Evolutionary conservation across 2,888 invertebrate genomes (phyloP).

Genomic region (Phortica magna): DNA sequence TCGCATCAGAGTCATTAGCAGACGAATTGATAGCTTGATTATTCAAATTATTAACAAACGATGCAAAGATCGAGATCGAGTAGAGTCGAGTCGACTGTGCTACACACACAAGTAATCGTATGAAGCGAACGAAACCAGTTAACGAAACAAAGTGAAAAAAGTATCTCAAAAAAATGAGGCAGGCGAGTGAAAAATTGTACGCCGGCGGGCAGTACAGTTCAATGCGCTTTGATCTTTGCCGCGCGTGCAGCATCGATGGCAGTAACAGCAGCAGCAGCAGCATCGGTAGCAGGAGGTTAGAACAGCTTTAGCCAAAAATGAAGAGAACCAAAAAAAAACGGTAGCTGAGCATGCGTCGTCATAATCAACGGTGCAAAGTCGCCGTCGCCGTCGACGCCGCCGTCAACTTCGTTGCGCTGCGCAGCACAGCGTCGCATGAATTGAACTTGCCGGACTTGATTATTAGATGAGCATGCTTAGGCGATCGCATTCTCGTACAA

Average conservation of each 20-base stretch:
- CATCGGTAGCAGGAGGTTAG: too few relatives aligned
- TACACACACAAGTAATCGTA: neutral
- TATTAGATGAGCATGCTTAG: constrained; percentile 18
- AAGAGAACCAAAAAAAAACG: constrained; percentile 49
- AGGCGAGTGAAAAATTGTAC: constrained; percentile 64
- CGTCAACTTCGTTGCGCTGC: constrained; percentile 3
- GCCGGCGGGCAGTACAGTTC: constrained; percentile 59
- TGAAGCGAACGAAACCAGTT: constrained; percentile 4
- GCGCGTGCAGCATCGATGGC: constrained; percentile 33
- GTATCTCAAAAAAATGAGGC: constrained; percentile 13
- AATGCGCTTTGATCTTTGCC: constrained; percentile 67
- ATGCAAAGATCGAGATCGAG: constrained; percentile 39
- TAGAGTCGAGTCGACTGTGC: too few relatives aligned
- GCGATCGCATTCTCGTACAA: constrained; percentile 40
- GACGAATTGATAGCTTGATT: constrained; percentile 77
- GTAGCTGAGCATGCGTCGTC: constrained; percentile 56
- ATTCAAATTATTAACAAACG: constrained; percentile 75
- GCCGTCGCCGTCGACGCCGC: constrained; percentile 21
- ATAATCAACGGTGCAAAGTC: too few relatives aligned
- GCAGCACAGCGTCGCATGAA: too few relatives aligned
- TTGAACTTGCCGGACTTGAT: constrained; percentile 22
- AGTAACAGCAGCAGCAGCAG: neutral
- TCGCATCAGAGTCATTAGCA: constrained; percentile 74
- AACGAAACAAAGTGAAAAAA: constrained; percentile 7
- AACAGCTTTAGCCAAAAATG: neutral